phyloP scores from a whole-genome alignment of 2,888 invertebrate genomes.

The Darwinula stevensoni region DNA sequence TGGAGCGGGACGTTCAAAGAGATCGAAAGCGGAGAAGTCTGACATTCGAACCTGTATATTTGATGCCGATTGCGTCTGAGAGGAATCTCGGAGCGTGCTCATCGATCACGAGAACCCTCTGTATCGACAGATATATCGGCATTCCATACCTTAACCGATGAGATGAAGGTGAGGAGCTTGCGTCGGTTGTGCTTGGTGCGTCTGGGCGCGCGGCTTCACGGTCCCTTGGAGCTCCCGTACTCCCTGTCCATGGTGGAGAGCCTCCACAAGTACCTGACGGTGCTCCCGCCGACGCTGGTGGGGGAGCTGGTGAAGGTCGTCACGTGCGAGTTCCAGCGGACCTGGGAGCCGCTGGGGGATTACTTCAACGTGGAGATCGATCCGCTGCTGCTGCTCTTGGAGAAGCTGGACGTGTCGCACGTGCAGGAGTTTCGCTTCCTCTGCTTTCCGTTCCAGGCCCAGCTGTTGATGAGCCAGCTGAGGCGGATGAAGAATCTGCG shows the following conservation, averaged over 20 bases:
- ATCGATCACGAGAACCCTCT: too few species aligned
- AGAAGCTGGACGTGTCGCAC: background rate
- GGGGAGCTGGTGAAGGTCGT: constrained; percentile 3
- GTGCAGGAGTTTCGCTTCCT: background rate
- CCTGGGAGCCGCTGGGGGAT: background rate
- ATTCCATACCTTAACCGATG: too few species aligned
- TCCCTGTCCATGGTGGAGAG: constrained; percentile 4
- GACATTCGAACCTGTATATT: too few species aligned
- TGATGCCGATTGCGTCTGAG: too few species aligned
- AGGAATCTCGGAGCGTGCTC: too few species aligned
- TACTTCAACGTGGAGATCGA: background rate
- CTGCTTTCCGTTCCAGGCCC: background rate
- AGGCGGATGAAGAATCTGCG: background rate
- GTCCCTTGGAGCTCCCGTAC: constrained; percentile 1
- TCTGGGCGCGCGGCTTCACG: background rate
- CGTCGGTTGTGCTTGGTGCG: constrained; percentile 3
- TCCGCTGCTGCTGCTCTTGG: background rate
- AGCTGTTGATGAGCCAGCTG: background rate
- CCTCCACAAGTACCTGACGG: background rate
- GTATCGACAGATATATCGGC: too few species aligned
- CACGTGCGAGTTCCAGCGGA: background rate
- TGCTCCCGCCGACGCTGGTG: background rate
- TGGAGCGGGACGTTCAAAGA: too few species aligned
- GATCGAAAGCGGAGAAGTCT: too few species aligned
- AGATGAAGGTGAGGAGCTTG: too few species aligned